A percentile compares a stretch with the other conserved stretches of the same genome.
These are phyloP conservation scores for Drosophila auraria DNA, from an alignment of 1,140 invertebrate genomes.

Conservation along the genomic window DNA sequence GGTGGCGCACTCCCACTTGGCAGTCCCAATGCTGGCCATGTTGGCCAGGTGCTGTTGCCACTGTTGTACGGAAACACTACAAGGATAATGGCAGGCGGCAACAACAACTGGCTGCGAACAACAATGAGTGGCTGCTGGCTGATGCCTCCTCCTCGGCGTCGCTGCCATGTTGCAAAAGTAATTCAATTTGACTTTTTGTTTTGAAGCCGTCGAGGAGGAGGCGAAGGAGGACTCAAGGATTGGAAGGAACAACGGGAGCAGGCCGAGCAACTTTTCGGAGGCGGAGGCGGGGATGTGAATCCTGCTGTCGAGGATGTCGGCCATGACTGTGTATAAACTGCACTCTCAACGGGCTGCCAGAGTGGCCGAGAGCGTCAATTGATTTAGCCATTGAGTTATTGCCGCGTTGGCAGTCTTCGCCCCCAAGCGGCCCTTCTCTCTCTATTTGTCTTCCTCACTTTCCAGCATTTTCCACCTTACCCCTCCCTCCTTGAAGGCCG, in stretches of 20 bases:
- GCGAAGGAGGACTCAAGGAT: constrained; percentile 28
- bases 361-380: constrained; percentile 62
- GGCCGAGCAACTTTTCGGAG: constrained; percentile 13
- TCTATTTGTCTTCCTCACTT: neutral
- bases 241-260: constrained; percentile 39
- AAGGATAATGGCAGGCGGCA: constrained; percentile 49
- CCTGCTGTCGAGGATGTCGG: constrained; percentile 11
- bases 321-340: constrained; percentile 48
- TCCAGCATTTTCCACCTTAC: neutral
- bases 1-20: neutral
- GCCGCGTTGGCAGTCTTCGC: constrained; percentile 27
- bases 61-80: constrained; percentile 59
- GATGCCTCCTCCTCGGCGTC: constrained; percentile 3
- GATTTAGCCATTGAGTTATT: constrained; percentile 74
- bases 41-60: constrained; percentile 57
- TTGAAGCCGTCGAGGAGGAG: constrained; percentile 30
- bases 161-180: constrained; percentile 72
- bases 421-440: neutral
- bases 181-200: constrained; percentile 78
- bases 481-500: constrained; percentile 6
- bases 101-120: constrained; percentile 49
- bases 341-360: constrained; percentile 31
- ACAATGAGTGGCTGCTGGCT: constrained; percentile 49
- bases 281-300: neutral
- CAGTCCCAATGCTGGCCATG: neutral